Base-by-base conservation (phyloP, 2,113 vertebrate species). In the Labeo rohita region DNA sequence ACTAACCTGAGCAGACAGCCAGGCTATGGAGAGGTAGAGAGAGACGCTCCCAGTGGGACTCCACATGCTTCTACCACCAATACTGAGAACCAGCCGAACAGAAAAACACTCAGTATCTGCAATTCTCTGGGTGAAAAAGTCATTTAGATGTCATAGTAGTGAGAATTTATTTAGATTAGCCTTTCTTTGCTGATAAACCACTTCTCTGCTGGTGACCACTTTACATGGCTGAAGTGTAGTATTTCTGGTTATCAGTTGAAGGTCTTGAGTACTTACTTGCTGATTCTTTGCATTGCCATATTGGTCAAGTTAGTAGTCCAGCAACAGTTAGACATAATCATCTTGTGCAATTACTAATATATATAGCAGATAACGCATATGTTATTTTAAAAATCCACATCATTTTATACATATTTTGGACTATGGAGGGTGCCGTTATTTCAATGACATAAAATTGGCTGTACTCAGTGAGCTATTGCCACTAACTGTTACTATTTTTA, bases 1-100 rank as follows among this genome's bases (percentile, higher is more conserved):
- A 61, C 85, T 88, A 87, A 90, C 87, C 85, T 75, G 59, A 15
- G 28, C 87, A 85, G 87, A 88, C 89, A 88, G 85, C 49, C 63
- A 54, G 78, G 85, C 84, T 87, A 88, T 45, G 7, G 39, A 78
- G 52, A 54, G 54, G 66, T 45, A 74, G 45, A 83, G 88, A 84
- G 21, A 80, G 28, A 73, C n/a, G 34, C 23, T 85, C 78, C 85
- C 89, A 13, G 36, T 15, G 87, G 84, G 81, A 86, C 68, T 18
- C 66, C 47, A 63, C 78, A 23, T 12, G 56, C 78, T 63, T 47
- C 83, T 65, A 39, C 28, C 9, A 39, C 80, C 80, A 76, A 80
- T 61, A 54, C 16, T 63, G 21, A 80, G 68, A 86, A 13, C 68
- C 68, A 84, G 16, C 56, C 47, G 2, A 36, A 54, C 15, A 68